Base-by-base conservation (phyloP, 2,888 invertebrate species). In the Ochropleura leucogaster region DNA sequence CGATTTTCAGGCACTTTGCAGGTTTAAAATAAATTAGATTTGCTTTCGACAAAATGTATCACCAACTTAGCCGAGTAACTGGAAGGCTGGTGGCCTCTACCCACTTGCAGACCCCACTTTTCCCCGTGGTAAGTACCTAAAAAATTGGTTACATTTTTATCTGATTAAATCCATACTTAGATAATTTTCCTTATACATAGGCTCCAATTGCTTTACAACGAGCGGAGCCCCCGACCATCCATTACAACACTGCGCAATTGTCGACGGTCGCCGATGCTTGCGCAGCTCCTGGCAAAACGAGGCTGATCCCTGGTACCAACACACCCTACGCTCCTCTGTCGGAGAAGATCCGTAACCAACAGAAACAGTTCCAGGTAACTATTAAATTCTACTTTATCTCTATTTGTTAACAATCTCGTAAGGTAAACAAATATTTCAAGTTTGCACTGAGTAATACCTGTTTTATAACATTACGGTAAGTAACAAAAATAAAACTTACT, bases 171-270 rank as follows among this genome's bases (percentile, higher is more conserved):
- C 42, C n/a, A 20, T 53, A 44, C n/a, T 53, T 74, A 53, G 68
- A 72, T 71, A 69, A 73, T 65, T 83, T 84, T 83, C 82, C 59
- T 72, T 83, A 16, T 20, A 20, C 63, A 69, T 83, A 96, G 96
- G 95, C 92, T 81, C 96, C 96, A 68, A 92, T 95, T 82, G 94
- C 95, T 70, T 86, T 96, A 90, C 96, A 96, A 93, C 93, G 95
- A 90, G 95, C 93, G 89, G 96, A 96, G 73, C 90, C 92, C 2
- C 95, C 96, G 3, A 79, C 86, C 49, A 94, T 96, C 86, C 88
- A 92, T 83, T 95, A 96, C 90, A 95, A 92, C 72, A 92, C 95
- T 4, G 82, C 92, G 76, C 95, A 95, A 18, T 84, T 96, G 80
- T 95, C 96, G 10, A 95, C 96, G 10, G 96, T 96, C 55, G 87